Base-by-base conservation (phyloP, 2,113 vertebrate genomes). In the Rhinolophus sinicus region DNA sequence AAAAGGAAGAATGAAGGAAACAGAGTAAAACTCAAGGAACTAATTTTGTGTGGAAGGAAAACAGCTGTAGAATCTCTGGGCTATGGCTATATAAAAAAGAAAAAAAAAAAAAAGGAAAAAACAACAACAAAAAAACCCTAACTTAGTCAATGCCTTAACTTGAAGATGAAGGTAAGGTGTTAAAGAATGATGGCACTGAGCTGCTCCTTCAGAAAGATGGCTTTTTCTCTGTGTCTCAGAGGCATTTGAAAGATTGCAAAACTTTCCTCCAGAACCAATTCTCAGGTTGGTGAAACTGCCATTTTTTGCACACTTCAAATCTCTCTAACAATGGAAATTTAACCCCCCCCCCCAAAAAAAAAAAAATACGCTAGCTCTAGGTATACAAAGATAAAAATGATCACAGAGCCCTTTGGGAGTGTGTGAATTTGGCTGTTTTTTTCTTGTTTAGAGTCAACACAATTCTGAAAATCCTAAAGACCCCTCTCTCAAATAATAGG, bases 1-100 rank as follows among this genome's bases (percentile, higher is more conserved):
- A 85, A 95, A 91, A 94, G 28, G 16, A 89, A 95, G 75, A 80
- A 44, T 50, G 35, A 83, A 72, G 56, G 60, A 44, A 95, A 95
- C 13, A 76, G n/a, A 40, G 50, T 54, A 81, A 85, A 93, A 90
- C 33, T 90, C 78, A 96, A 89, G 77, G 35, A 52, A 65, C 24
- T 83, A 80, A 93, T 87, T 95, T 84, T 80, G 67, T 67, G 26
- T 73, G 77, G 54, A 81, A 76, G 13, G 28, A 50, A 85, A 69
- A 73, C 72, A 80, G 30, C 30, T 50, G 8, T 62, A 18, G 1
- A 78, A 44, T 65, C 28, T 96, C 35, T 82, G 8, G 24, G 18
- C 12, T 85, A 50, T 14, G 19, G 40, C 2, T 65, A 12, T 62
- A 81, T 76, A 28, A 56, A 85, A 24, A 85, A 70, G 30, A 38